These are phyloP conservation scores for Anser cygnoides DNA, from an alignment of 2,113 vertebrate genomes.

Conservation along the genomic window DNA sequence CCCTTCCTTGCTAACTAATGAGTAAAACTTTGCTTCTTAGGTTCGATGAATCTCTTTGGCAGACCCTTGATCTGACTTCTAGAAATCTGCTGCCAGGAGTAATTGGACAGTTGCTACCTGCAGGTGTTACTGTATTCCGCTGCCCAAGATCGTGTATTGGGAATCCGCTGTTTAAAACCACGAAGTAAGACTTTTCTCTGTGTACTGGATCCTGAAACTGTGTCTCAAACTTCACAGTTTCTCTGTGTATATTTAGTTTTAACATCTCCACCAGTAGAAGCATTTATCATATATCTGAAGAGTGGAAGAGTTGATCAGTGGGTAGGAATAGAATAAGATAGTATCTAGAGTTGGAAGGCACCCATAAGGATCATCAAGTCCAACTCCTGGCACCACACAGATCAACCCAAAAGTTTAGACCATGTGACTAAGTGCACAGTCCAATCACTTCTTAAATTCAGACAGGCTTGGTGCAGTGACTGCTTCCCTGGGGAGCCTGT, in stretches of 20 bases:
- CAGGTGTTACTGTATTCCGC: constrained; percentile 83
- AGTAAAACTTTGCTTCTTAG: constrained; percentile 67
- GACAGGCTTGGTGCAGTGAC: too few species aligned
- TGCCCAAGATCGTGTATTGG: constrained; percentile 87
- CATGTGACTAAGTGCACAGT: too few species aligned
- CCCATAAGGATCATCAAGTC: too few species aligned
- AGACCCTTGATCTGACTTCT: constrained; percentile 87
- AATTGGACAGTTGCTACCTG: constrained; percentile 81
- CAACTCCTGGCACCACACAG: too few species aligned
- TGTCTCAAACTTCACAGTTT: neutral
- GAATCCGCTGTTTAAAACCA: constrained; percentile 74
- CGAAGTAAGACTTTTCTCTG: constrained; percentile 75
- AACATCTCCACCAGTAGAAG: neutral
- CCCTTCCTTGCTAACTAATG: neutral
- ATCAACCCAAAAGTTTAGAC: too few species aligned
- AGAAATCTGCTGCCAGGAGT: constrained; percentile 78
- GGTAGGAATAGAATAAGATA: neutral
- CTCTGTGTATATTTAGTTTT: neutral
- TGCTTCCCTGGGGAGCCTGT: too few species aligned
- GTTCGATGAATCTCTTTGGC: constrained; percentile 93
- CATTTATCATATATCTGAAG: neutral
- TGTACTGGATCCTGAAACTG: neutral
- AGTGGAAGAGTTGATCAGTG: neutral
- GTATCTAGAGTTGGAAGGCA: too few species aligned
- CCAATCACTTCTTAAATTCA: too few species aligned